phyloP scores from a whole-genome alignment of 2,797 vertebrate genomes.

The Coreius guichenoti region DNA sequence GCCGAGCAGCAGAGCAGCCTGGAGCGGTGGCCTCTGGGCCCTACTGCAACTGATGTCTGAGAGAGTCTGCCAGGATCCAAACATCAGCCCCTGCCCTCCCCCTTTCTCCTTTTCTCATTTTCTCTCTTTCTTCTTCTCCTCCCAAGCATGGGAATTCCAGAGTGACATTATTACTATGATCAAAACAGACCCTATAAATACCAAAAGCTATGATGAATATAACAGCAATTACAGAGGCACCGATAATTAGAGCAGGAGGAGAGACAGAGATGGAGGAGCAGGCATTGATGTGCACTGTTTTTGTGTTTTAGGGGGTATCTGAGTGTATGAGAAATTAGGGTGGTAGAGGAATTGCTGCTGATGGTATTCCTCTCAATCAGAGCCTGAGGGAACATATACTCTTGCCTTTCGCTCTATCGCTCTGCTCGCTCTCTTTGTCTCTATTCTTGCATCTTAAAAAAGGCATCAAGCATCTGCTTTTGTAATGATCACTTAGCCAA shows the following conservation, averaged over 20 bases:
- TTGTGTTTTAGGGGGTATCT: constrained; percentile 78
- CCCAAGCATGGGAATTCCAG: constrained; percentile 79
- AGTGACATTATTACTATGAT: constrained; percentile 83
- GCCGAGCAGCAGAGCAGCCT: constrained; percentile 65
- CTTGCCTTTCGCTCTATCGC: constrained; percentile 18
- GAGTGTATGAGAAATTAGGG: constrained; percentile 78
- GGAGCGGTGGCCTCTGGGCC: constrained; percentile 68
- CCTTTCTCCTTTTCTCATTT: constrained; percentile 39
- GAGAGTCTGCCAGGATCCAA: constrained; percentile 68
- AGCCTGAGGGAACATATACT: constrained; percentile 70
- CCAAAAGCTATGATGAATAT: constrained; percentile 84
- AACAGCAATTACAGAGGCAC: constrained; percentile 82
- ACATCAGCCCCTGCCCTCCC: constrained; percentile 62
- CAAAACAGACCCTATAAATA: constrained; percentile 87
- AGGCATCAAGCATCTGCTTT: constrained; percentile 70
- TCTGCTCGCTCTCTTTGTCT: constrained; percentile 62
- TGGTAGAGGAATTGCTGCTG: constrained; percentile 70
- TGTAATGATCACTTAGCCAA: constrained; percentile 77
- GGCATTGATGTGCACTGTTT: constrained; percentile 80
- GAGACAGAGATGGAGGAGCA: constrained; percentile 55
- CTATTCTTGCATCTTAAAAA: constrained; percentile 69
- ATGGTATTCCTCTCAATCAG: constrained; percentile 71
- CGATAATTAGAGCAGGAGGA: constrained; percentile 81
- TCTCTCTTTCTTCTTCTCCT: constrained; percentile 45
- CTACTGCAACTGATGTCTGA: constrained; percentile 83